Evolutionary conservation across 2,888 invertebrate genomes (phyloP).

Genomic region (Eupithecia vulgata): DNA sequence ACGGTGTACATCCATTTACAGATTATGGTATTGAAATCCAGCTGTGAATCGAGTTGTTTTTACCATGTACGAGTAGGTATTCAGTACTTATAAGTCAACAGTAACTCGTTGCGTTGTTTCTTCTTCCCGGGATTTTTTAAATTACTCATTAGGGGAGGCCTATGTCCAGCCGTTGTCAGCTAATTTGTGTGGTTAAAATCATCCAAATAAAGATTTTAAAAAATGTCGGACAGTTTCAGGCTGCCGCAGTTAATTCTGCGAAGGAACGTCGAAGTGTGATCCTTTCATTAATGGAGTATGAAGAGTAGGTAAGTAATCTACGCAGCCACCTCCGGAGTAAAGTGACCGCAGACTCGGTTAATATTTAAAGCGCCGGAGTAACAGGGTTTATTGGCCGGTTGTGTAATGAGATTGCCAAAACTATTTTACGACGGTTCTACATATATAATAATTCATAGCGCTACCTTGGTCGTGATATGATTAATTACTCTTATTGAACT

Average conservation of each 20-base stretch:
- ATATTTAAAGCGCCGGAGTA: slow-evolving; percentile 56
- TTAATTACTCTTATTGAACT: neutral
- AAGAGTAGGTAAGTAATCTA: slow-evolving; percentile 35
- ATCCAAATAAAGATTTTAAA: neutral
- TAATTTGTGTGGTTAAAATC: neutral
- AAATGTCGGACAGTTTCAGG: neutral
- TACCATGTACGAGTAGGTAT: neutral
- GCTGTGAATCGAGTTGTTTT: slow-evolving; percentile 47
- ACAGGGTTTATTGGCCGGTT: slow-evolving; percentile 52
- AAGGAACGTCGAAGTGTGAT: slow-evolving; percentile 19
- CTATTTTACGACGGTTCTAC: slow-evolving; percentile 50
- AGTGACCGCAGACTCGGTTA: slow-evolving; percentile 59
- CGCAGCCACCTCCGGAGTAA: slow-evolving; percentile 34
- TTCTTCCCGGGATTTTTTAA: neutral
- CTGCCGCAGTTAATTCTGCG: neutral
- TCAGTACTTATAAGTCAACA: neutral
- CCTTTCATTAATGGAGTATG: slow-evolving; percentile 44
- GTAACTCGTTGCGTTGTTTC: neutral
- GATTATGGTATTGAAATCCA: slow-evolving; percentile 71
- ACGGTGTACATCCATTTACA: slow-evolving; percentile 74
- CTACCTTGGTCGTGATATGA: slow-evolving; percentile 4
- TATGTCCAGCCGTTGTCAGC: too few relatives aligned
- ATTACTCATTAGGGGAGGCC: too few relatives aligned
- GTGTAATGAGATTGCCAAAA: slow-evolving; percentile 53
- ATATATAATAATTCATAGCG: slow-evolving; percentile 44